Evolutionary conservation across 2,888 invertebrate species (phyloP).

Genomic region (Andrena praecox): DNA sequence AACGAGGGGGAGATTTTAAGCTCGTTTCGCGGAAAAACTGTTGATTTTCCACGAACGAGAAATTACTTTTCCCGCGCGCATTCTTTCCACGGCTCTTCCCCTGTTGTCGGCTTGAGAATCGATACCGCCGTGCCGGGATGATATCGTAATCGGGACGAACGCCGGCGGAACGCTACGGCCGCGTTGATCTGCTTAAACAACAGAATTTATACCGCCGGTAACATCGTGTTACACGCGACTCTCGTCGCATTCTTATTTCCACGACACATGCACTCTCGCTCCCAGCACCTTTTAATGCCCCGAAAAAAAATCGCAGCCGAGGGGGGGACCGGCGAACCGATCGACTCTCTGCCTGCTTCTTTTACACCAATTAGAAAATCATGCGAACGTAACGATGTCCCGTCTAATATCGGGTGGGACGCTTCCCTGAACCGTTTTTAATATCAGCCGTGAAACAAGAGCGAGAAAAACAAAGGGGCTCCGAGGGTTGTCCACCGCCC

Average conservation of each 20-base stretch:
- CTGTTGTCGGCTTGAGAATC: slow-evolving; percentile 24
- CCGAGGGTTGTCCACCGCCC: slow-evolving; percentile 45
- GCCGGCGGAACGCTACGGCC: not conserved
- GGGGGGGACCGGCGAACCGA: slow-evolving; percentile 29
- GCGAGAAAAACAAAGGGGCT: not conserved
- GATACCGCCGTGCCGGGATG: slow-evolving; percentile 8
- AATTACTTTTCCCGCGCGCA: slow-evolving; percentile 59
- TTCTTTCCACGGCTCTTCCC: slow-evolving; percentile 2
- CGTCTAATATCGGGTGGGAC: slow-evolving; percentile 53
- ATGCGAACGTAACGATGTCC: slow-evolving; percentile 45
- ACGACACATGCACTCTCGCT: slow-evolving; percentile 2
- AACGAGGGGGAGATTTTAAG: slow-evolving; percentile 77
- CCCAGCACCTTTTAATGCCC: slow-evolving; percentile 3
- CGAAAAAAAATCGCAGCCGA: not conserved
- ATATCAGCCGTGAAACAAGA: slow-evolving; percentile 45
- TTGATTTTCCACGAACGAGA: slow-evolving; percentile 77
- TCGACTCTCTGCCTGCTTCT: slow-evolving; percentile 16
- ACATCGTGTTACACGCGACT: not conserved
- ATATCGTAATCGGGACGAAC: not conserved
- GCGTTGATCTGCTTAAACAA: not conserved
- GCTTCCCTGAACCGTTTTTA: slow-evolving; percentile 67
- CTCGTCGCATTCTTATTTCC: not conserved
- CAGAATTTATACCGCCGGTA: not conserved
- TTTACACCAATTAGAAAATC: slow-evolving; percentile 47
- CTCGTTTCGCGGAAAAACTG: slow-evolving; percentile 81